Evolutionary conservation across 1,140 invertebrate genomes (phyloP), one percentile per base, ranked within the genome.

Genomic region (Scaptomyza graminum): DNA sequence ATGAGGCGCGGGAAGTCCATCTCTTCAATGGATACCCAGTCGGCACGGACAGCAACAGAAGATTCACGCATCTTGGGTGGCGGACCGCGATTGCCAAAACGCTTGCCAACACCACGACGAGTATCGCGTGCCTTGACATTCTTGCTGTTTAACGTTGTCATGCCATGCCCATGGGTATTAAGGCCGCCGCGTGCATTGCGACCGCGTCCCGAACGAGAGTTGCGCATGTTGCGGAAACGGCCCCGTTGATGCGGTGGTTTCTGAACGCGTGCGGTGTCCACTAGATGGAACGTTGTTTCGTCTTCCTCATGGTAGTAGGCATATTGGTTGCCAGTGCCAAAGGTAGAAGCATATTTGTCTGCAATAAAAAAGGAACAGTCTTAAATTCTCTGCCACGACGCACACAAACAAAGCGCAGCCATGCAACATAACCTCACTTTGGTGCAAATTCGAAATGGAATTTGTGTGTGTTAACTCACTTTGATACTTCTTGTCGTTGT

Each of bases 221-320:
- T 97, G 44, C 97, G 94, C 92, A 97, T 96, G 15, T 96, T 95
- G 15, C 96, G 94, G 92, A 97, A 97, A 41, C 97, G 94, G 5
- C 97, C 96, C 44, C 97, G 94, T 90, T 98, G 97, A 91, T 98
- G 98, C 5, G 96, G 95, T 3, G 97, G 97, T 84, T 98, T 97
- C 81, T 97, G 97, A 3, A 97, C 95, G 37, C 97, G 94, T 2
- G 97, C 96, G 0, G 98, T 98, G 90, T 99, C 98, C 74, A 99
- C 98, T 92, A 99, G 92, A 90, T 99, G 98, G 94, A 99, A 99
- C n/a, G 97, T 97, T 67, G 96, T 98, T 92, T 99, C 98, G 92
- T 99, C 98, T 91, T 99, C 98, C 85, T 99, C 98, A 90, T 99
- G 98, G 91, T 97, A 98, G 89, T 99, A 99, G 1, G 98, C 96